Conservation (phyloP, 1,140 invertebrate genomes). For the Ooceraea biroi region DNA sequence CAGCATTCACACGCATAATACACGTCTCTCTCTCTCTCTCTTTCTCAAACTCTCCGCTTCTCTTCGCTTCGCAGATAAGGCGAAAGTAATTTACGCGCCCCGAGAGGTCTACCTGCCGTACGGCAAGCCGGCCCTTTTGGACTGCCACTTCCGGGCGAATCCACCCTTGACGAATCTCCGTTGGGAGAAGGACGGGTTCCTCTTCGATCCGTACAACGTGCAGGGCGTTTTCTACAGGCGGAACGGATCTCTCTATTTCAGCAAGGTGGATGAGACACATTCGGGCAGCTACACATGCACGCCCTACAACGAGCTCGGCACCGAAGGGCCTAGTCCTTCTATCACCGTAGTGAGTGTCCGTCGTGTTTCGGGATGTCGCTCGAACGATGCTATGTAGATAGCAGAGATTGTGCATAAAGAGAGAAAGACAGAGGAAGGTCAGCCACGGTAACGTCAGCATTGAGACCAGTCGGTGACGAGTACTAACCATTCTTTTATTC, state of each 20-base stretch:
- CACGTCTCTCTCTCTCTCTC: too few relatives aligned
- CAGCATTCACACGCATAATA: too few relatives aligned
- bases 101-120: slow-evolving; percentile 94
- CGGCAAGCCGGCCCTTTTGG: slow-evolving; percentile 95
- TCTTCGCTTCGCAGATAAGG: slow-evolving; percentile 90
- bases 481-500: slow-evolving; percentile 76
- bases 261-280: slow-evolving; percentile 92
- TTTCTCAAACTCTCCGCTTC: background rate
- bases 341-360: slow-evolving; percentile 90
- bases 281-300: slow-evolving; percentile 95
- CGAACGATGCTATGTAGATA: background rate
- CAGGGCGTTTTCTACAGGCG: slow-evolving; percentile 93
- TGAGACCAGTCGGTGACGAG: slow-evolving; percentile 68
- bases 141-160: slow-evolving; percentile 97
- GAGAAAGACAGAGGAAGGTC: background rate
- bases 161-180: slow-evolving; percentile 96
- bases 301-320: slow-evolving; percentile 95
- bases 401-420: background rate
- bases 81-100: slow-evolving; percentile 96
- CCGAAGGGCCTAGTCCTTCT: slow-evolving; percentile 92
- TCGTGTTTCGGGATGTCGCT: background rate
- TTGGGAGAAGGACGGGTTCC: slow-evolving; percentile 97
- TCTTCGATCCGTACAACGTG: slow-evolving; percentile 96
- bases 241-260: slow-evolving; percentile 95
- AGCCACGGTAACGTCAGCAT: slow-evolving; percentile 47